Percentiles rank a stretch among this genome's conserved stretches.
Evolutionary conservation across 2,113 vertebrate species (phyloP).

Genomic region (Pimephales promelas): DNA sequence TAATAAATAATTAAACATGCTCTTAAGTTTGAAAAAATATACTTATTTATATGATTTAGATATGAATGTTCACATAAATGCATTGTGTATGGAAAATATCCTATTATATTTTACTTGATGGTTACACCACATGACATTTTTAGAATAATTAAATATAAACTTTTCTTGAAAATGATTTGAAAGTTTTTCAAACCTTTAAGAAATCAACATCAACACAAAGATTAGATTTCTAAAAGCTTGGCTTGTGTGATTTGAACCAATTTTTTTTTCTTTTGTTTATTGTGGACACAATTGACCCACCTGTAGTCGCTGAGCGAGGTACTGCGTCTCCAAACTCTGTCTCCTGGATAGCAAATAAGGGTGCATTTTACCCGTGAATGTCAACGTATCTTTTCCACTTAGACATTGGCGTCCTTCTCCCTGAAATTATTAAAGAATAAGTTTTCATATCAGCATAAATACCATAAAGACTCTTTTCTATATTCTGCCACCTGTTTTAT

Average conservation of each 20-base stretch:
- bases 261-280: neutral
- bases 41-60: neutral
- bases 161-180: neutral
- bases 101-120: neutral
- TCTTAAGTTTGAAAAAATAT: neutral
- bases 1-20: neutral
- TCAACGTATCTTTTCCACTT: conserved; percentile 78
- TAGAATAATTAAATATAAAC: neutral
- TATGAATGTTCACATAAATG: neutral
- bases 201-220: neutral
- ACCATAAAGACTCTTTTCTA: neutral
- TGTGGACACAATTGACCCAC: neutral
- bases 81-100: neutral
- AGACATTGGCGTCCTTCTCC: conserved; percentile 78
- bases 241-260: neutral
- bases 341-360: conserved; percentile 82
- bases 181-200: neutral
- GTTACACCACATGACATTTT: neutral
- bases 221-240: neutral
- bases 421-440: conserved; percentile 64
- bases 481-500: neutral
- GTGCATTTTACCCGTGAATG: conserved; percentile 77
- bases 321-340: conserved; percentile 91
- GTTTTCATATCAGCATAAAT: neutral
- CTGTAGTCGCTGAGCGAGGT: conserved; percentile 81